These are phyloP conservation scores for Spatula versicolor DNA, from an alignment of 2,797 vertebrate genomes.

Conservation along the genomic window DNA sequence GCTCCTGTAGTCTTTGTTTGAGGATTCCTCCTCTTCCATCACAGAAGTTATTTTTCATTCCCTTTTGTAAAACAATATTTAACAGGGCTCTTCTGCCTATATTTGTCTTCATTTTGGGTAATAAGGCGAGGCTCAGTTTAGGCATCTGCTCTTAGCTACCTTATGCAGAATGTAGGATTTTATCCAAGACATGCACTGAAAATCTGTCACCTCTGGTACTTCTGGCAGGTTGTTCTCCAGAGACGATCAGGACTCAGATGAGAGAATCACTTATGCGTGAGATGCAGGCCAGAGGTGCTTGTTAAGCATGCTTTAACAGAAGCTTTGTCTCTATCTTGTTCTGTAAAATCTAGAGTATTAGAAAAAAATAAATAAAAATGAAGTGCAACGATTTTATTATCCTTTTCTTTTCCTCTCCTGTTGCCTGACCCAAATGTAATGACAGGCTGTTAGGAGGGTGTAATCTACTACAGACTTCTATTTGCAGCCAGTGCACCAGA, in stretches of 20 bases:
- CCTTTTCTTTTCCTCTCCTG: slow-evolving; percentile 14
- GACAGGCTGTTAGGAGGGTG: neutral
- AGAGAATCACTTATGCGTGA: slow-evolving; percentile 15
- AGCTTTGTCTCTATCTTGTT: neutral
- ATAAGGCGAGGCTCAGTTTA: neutral
- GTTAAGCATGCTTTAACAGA: neutral
- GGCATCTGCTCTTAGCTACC: neutral
- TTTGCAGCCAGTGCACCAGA: neutral
- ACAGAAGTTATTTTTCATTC: neutral
- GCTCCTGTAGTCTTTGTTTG: neutral
- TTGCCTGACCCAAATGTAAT: neutral
- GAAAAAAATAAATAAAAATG: neutral
- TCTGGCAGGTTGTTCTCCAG: slow-evolving; percentile 8
- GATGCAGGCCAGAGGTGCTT: neutral
- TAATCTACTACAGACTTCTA: neutral
- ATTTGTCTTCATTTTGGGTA: neutral
- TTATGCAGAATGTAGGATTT: slow-evolving; percentile 2
- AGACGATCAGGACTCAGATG: neutral
- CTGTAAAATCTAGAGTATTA: neutral
- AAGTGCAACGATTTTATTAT: neutral
- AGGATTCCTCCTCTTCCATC: neutral
- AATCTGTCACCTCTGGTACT: slow-evolving; percentile 32
- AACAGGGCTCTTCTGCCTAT: neutral
- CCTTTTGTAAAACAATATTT: neutral
- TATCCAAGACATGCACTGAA: neutral